Conservation (phyloP, 2,113 vertebrate species). For the Oncorhynchus tshawytscha region DNA sequence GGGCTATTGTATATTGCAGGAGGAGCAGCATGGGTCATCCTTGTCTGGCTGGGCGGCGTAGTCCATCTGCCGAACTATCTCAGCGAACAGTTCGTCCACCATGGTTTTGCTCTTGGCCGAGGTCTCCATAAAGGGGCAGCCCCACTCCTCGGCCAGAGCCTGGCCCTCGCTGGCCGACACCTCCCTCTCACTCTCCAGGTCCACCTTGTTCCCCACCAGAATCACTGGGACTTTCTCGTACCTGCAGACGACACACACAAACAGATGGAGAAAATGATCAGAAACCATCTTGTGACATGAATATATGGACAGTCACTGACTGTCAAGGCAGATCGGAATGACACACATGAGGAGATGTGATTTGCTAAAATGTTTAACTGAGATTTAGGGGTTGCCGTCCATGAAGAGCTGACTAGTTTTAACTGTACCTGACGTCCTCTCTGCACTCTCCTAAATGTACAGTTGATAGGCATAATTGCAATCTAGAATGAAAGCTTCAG, state of each 20-base stretch:
- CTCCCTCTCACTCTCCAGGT: constrained; percentile 96
- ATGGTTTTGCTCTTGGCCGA: constrained; percentile 99
- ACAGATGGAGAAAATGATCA: background rate
- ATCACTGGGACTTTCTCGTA: constrained; percentile 99
- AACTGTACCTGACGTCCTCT: background rate
- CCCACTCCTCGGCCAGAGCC: constrained; percentile 97
- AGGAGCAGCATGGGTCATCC: constrained; percentile 97
- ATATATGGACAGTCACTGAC: background rate
- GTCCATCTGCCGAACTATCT: constrained; percentile 99
- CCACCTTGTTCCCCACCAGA: constrained; percentile 98
- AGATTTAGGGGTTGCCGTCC: background rate
- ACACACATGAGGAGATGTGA: background rate
- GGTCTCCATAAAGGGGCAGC: constrained; percentile 99
- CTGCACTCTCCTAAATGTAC: background rate
- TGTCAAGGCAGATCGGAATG: too few species aligned
- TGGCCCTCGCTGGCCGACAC: constrained; percentile 91
- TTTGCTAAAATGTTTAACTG: background rate
- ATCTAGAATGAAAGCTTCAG: background rate
- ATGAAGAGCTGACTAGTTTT: background rate
- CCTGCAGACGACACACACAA: constrained; percentile 60
- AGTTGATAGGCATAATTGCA: constrained; percentile 2
- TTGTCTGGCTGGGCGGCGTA: constrained; percentile 97
- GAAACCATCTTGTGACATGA: background rate
- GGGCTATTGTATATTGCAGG: constrained; percentile 98
- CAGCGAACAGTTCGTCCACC: constrained; percentile 99